A percentile compares a stretch with the other conserved stretches of the same genome.
These are phyloP conservation scores for Falcunculus frontatus DNA, from an alignment of 2,113 vertebrate species.

Conservation along the genomic window DNA sequence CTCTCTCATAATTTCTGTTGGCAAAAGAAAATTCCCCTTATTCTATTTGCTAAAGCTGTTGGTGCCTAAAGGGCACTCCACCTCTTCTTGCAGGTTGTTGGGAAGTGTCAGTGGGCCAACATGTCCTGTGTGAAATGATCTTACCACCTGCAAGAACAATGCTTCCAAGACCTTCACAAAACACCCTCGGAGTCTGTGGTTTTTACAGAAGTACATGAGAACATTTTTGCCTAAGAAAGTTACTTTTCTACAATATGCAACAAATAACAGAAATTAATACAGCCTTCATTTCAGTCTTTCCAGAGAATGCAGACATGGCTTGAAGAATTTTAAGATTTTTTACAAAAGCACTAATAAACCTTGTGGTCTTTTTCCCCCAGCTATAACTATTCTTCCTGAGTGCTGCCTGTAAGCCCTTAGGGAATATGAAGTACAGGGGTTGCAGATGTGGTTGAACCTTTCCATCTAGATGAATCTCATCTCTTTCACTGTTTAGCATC, in stretches of 20 bases:
- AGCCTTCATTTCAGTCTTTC: neutral
- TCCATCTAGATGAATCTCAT: neutral
- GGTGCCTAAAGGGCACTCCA: neutral
- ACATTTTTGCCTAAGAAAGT: neutral
- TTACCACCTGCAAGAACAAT: neutral
- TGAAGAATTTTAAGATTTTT: neutral
- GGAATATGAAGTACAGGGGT: neutral
- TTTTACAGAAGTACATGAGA: neutral
- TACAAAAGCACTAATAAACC: neutral
- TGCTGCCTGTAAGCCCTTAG: neutral
- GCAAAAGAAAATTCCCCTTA: neutral
- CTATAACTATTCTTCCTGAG: slow-evolving; percentile 5
- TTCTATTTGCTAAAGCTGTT: neutral
- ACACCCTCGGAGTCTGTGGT: neutral
- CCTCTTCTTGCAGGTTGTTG: neutral
- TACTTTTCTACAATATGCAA: neutral
- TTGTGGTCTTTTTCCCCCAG: neutral
- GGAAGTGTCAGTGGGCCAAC: neutral
- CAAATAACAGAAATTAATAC: neutral
- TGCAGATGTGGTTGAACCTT: neutral
- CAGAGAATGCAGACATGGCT: neutral
- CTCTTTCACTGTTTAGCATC: slow-evolving; percentile 9
- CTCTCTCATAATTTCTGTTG: neutral
- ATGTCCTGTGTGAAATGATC: neutral
- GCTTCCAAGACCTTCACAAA: neutral